Percentiles rank a stretch among this genome's conserved stretches.
Evolutionary conservation across 2,888 invertebrate genomes (phyloP).

Genomic region (Galeruca laticollis): DNA sequence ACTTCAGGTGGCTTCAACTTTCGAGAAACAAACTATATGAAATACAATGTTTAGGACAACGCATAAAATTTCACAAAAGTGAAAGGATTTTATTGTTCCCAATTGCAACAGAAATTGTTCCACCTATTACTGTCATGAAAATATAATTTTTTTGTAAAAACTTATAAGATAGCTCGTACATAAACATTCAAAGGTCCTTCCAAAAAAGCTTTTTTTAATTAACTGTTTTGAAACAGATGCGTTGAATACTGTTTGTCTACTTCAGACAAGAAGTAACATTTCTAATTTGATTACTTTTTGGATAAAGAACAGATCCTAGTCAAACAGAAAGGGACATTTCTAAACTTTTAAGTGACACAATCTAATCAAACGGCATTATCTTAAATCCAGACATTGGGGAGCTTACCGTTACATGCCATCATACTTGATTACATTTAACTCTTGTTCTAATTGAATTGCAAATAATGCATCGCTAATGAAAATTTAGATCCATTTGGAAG

Average conservation of each 20-base stretch:
- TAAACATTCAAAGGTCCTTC: too few species aligned
- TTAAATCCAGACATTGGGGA: conserved; percentile 16
- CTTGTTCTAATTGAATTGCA: conserved; percentile 31
- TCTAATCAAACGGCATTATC: conserved; percentile 12
- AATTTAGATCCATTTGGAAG: conserved; percentile 19
- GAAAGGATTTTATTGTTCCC: too few species aligned
- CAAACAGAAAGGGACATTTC: background rate
- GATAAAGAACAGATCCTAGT: background rate
- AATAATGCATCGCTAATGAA: conserved; percentile 24
- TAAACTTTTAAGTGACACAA: background rate
- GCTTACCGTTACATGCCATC: conserved; percentile 15
- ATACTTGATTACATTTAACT: conserved; percentile 21
- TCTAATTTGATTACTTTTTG: background rate
- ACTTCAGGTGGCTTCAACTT: too few species aligned
- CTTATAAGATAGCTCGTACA: too few species aligned
- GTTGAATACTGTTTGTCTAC: background rate
- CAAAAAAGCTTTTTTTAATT: too few species aligned
- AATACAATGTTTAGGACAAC: too few species aligned
- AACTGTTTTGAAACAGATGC: too few species aligned
- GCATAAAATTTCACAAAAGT: too few species aligned
- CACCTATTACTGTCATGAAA: too few species aligned
- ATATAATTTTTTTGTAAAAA: too few species aligned
- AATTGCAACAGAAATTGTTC: too few species aligned
- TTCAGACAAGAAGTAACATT: background rate
- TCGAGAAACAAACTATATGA: too few species aligned